Percentiles rank a stretch among this genome's conserved stretches.
These are phyloP conservation scores for Lacanobia wlatinum DNA, from an alignment of 2,888 invertebrate genomes.

Conservation along the genomic window DNA sequence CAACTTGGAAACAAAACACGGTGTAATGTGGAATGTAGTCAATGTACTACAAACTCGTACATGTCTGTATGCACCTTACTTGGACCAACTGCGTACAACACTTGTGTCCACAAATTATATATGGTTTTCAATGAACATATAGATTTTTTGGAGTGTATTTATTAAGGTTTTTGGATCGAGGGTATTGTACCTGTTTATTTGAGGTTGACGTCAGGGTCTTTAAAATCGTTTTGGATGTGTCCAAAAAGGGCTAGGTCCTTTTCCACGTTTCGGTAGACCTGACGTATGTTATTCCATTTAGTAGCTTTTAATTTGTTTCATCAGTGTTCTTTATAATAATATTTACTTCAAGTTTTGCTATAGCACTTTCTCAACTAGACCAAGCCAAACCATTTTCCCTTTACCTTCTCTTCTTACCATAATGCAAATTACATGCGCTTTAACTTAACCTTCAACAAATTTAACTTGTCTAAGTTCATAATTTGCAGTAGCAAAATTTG, in stretches of 20 bases:
- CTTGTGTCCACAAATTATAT: constrained; percentile 78
- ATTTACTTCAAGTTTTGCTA: background rate
- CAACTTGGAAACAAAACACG: constrained; percentile 58
- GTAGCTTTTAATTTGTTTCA: background rate
- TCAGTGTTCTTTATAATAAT: background rate
- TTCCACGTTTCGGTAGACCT: background rate
- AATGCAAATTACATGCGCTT: background rate
- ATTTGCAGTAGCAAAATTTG: background rate
- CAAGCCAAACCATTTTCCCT: background rate
- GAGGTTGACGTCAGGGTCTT: background rate
- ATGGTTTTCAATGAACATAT: constrained; percentile 67
- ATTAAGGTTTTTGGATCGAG: constrained; percentile 14
- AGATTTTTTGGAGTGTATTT: constrained; percentile 24
- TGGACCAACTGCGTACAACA: constrained; percentile 70
- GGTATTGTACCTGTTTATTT: background rate
- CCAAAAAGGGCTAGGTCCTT: background rate
- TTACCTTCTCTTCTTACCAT: constrained; percentile 1
- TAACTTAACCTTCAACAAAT: background rate
- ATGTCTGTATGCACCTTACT: constrained; percentile 55
- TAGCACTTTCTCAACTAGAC: background rate
- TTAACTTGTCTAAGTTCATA: background rate
- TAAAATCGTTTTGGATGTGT: background rate
- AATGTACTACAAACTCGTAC: constrained; percentile 15
- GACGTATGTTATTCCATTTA: background rate
- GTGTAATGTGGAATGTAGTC: constrained; percentile 69